Percentiles rank a stretch among this genome's conserved stretches.
Conservation (phyloP, 2,797 vertebrate genomes). For the Lutjanus argentimaculatus region DNA sequence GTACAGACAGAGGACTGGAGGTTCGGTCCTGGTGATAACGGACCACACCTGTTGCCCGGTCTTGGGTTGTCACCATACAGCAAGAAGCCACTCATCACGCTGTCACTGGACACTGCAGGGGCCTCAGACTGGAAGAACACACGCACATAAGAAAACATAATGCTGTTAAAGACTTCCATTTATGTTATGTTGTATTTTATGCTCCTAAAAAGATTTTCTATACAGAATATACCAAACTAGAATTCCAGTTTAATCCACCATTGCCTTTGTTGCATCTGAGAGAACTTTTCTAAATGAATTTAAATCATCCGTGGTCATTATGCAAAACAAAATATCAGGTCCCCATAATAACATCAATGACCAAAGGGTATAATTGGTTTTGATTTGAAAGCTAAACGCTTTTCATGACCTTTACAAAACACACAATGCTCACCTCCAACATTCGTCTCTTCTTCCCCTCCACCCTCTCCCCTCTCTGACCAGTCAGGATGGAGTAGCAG, state of each 20-base stretch:
- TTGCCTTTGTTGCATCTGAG: no score
- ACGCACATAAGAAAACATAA: not conserved
- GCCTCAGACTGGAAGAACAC: slow-evolving; percentile 85
- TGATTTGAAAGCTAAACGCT: not conserved
- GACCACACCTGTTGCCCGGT: slow-evolving; percentile 92
- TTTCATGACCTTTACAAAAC: not conserved
- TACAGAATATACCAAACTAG: not conserved
- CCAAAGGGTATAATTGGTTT: no score
- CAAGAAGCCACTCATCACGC: slow-evolving; percentile 91
- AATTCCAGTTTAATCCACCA: not conserved
- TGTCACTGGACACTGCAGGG: slow-evolving; percentile 85
- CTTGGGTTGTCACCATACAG: slow-evolving; percentile 90
- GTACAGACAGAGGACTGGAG: slow-evolving; percentile 89
- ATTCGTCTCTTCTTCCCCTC: slow-evolving; percentile 82
- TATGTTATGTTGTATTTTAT: not conserved
- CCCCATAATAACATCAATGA: not conserved
- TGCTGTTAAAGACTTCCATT: not conserved
- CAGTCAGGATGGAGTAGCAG: slow-evolving; percentile 87
- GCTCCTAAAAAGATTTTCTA: not conserved
- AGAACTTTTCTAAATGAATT: not conserved
- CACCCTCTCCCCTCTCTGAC: slow-evolving; percentile 64
- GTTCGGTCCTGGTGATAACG: slow-evolving; percentile 89
- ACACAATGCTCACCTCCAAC: slow-evolving; percentile 83
- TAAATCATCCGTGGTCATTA: not conserved
- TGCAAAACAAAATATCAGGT: not conserved